Evolutionary conservation across 2,888 invertebrate genomes (phyloP).

Genomic region (Pristionchus mayeri): DNA sequence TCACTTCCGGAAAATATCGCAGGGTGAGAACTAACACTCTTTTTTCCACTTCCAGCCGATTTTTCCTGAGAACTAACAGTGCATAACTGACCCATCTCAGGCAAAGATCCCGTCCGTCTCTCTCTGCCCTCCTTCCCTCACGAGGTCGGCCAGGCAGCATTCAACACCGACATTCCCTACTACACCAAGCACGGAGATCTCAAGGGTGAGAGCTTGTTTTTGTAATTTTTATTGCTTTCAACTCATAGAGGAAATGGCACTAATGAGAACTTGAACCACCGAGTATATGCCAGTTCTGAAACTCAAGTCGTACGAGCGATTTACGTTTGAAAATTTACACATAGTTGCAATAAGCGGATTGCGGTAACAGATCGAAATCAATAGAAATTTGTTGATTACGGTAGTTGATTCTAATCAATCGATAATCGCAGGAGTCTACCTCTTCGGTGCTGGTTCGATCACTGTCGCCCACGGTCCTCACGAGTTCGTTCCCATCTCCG

Average conservation of each 20-base stretch:
- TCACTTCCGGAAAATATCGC: too few species aligned
- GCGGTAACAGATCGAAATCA: background rate
- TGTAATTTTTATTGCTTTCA: too few species aligned
- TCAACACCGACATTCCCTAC: conserved; percentile 73
- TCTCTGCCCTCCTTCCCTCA: conserved; percentile 54
- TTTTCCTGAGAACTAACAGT: too few species aligned
- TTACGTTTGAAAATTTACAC: too few species aligned
- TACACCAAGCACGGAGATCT: conserved; percentile 60
- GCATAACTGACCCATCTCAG: background rate
- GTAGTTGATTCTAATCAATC: background rate
- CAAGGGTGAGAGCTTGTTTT: conserved; percentile 55
- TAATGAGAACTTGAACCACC: too few species aligned
- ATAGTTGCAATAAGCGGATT: background rate
- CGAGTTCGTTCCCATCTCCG: conserved; percentile 68
- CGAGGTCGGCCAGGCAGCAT: conserved; percentile 57
- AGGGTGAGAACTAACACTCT: too few species aligned
- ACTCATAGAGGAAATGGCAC: too few species aligned
- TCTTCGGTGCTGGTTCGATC: conserved; percentile 73
- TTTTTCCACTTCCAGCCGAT: too few species aligned
- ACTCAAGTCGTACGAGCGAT: too few species aligned
- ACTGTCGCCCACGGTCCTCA: conserved; percentile 70
- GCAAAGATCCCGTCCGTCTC: conserved; percentile 50
- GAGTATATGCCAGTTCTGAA: too few species aligned
- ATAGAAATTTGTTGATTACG: background rate
- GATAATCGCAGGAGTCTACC: conserved; percentile 57